Percentiles rank a stretch among this genome's conserved stretches.
phyloP scores from a whole-genome alignment of 2,113 vertebrate genomes.

The Conger conger region DNA sequence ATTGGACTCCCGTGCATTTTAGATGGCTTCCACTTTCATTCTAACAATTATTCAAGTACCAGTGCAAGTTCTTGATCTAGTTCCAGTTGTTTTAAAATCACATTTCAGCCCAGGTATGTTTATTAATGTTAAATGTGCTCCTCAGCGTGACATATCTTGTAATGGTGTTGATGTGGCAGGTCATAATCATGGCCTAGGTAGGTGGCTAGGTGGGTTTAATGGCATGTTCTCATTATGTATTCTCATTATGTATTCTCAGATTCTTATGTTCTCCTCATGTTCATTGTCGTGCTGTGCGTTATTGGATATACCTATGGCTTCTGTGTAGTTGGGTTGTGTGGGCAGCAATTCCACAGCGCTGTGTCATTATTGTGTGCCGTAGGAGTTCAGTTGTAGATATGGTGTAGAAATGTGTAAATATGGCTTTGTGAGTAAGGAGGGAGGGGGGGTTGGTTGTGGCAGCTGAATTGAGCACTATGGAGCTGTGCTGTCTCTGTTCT shows the following conservation, averaged over 20 bases:
- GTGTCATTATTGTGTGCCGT: background rate
- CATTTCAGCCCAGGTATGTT: background rate
- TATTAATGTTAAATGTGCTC: background rate
- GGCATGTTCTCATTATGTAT: too few species aligned
- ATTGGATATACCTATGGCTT: background rate
- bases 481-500: background rate
- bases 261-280: background rate
- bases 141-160: background rate
- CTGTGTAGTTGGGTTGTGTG: background rate
- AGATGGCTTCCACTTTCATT: background rate
- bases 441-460: background rate
- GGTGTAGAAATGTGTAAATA: background rate
- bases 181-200: too few species aligned
- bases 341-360: background rate
- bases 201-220: too few species aligned
- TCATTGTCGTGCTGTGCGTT: background rate
- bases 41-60: background rate
- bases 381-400: background rate
- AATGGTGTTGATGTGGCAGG: background rate
- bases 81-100: background rate
- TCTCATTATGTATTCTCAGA: too few species aligned
- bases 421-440: background rate
- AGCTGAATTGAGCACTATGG: background rate
- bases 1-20: background rate
- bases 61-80: background rate